These are phyloP conservation scores for Channallabes apus DNA, from an alignment of 2,797 vertebrate genomes.

Conservation along the genomic window DNA sequence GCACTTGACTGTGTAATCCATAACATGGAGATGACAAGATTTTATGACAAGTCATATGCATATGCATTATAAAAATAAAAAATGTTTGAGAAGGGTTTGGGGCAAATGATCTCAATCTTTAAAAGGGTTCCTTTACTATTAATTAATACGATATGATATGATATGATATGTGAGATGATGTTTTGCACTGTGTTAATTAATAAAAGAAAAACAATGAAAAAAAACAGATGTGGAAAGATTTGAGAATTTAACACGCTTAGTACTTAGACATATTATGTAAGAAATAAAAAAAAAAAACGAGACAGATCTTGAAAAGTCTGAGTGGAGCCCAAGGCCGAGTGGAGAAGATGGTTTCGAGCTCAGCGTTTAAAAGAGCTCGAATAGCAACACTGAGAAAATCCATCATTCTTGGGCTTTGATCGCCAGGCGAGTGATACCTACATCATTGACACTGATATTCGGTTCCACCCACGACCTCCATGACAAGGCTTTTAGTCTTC, in stretches of 20 bases:
- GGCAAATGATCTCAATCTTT: neutral
- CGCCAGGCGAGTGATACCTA: neutral
- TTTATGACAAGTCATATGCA: too few species aligned
- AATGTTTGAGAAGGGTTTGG: neutral
- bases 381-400: constrained; percentile 20
- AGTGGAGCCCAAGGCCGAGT: constrained; percentile 13
- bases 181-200: neutral
- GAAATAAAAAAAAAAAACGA: neutral
- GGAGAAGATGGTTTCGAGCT: constrained; percentile 19
- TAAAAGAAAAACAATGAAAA: too few species aligned
- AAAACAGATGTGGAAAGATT: neutral
- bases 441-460: neutral
- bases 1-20: neutral
- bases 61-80: neutral
- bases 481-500: constrained; percentile 34
- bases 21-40: neutral
- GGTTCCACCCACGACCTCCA: constrained; percentile 10
- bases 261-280: neutral
- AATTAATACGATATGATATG: too few species aligned
- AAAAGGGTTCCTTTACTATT: neutral
- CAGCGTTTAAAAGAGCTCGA: constrained; percentile 2
- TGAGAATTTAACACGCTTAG: neutral
- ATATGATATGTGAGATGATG: constrained; percentile 5
- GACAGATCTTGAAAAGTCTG: constrained; percentile 12
- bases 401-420: constrained; percentile 14